Evolutionary conservation across 2,888 invertebrate genomes (phyloP), one percentile per base, ranked within the genome.

Genomic region (Standfussiana lucernea): DNA sequence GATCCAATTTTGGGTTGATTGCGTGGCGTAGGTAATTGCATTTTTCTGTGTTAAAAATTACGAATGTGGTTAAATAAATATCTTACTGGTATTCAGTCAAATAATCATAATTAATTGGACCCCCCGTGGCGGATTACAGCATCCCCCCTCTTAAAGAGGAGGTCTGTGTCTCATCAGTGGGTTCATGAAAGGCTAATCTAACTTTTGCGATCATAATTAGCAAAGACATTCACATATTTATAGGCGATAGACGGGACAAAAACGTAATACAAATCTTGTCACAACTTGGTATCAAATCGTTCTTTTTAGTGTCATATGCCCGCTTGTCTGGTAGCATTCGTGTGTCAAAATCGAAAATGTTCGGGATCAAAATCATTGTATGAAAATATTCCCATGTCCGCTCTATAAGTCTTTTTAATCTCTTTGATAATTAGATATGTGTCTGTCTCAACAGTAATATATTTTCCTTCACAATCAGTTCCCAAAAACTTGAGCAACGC

Each of bases 401-500:
- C n/a, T n/a, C n/a, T n/a, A n/a, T n/a, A n/a, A n/a, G n/a, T n/a
- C n/a, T n/a, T n/a, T n/a, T n/a, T n/a, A n/a, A n/a, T n/a, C n/a
- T n/a, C n/a, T n/a, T n/a, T n/a, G n/a, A n/a, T n/a, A n/a, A n/a
- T n/a, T n/a, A n/a, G n/a, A n/a, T n/a, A n/a, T n/a, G n/a, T n/a
- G n/a, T n/a, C n/a, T n/a, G n/a, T n/a, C 37, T n/a, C 24, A n/a
- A 42, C 21, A 28, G 45, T 70, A 28, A 24, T 28, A 40, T 32
- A 18, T 32, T 72, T 72, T 40, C 32, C 32, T 40, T 72, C 40
- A 72, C 0, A 74, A 74, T 13, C 15, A 40, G 32, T 64, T 70
- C 37, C 28, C 35, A 47, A 59, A 71, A 83, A 73, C 8, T 74
- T 71, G 32, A 56, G 70, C 61, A 82, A 82, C 37, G 35, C 13